Conservation (phyloP, 2,113 vertebrate genomes). For the Trematomus loennbergii region DNA sequence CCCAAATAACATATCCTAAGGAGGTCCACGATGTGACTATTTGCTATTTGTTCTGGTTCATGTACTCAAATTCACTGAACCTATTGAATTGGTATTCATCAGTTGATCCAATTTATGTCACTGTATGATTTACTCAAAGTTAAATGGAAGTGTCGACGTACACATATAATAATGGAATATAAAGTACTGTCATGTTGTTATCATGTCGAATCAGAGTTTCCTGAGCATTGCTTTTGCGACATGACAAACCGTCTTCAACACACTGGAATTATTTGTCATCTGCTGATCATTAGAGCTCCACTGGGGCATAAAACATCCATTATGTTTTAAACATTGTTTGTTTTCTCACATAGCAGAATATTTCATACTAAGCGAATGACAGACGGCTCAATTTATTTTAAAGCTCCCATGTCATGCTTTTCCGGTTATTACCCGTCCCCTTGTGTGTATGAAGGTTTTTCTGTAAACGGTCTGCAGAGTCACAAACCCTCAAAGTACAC, state of each 20-base stretch:
- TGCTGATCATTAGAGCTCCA: constrained; percentile 49
- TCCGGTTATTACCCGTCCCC: too few relatives aligned
- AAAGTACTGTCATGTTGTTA: not conserved
- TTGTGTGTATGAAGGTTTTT: too few relatives aligned
- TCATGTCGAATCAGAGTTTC: too few relatives aligned
- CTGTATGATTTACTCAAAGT: not conserved
- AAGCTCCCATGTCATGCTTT: too few relatives aligned
- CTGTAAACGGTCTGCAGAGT: too few relatives aligned
- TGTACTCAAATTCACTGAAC: not conserved
- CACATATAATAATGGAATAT: not conserved
- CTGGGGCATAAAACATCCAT: constrained; percentile 49
- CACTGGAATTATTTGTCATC: constrained; percentile 48
- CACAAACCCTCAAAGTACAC: too few relatives aligned
- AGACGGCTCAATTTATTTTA: constrained; percentile 37
- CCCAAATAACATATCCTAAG: not conserved
- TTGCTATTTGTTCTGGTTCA: not conserved
- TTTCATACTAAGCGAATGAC: constrained; percentile 46
- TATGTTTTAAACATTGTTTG: constrained; percentile 46
- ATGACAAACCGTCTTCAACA: constrained; percentile 48
- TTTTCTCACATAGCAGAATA: constrained; percentile 35
- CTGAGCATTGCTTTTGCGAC: constrained; percentile 5
- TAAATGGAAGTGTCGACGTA: not conserved
- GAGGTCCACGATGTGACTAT: not conserved
- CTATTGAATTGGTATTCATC: constrained; percentile 4
- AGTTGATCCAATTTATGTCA: not conserved